Evolutionary conservation across 2,888 invertebrate genomes (phyloP).

Genomic region (Tridacna gigas): DNA sequence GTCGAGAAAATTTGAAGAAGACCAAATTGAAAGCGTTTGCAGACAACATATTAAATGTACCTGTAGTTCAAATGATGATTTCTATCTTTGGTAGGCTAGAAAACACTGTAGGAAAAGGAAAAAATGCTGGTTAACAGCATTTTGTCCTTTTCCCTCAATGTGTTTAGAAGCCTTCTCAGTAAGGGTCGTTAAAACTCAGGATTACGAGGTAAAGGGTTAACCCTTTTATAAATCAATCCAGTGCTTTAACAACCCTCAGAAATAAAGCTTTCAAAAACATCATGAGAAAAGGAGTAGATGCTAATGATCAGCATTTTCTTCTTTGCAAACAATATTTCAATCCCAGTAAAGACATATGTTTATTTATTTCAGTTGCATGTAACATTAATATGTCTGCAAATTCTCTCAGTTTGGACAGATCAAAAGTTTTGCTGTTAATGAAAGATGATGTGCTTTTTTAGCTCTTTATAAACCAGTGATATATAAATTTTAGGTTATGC

Average conservation of each 20-base stretch:
- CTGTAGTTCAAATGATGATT: too few relatives aligned
- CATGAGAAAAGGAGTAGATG: not conserved
- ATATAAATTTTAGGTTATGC: too few relatives aligned
- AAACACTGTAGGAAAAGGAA: not conserved
- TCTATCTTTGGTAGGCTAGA: too few relatives aligned
- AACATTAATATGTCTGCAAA: too few relatives aligned
- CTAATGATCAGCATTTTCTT: not conserved
- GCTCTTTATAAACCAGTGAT: too few relatives aligned
- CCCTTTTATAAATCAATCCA: not conserved
- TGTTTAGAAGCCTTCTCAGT: not conserved
- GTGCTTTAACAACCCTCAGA: not conserved
- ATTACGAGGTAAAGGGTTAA: not conserved
- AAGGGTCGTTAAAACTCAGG: not conserved
- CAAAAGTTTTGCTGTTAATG: too few relatives aligned
- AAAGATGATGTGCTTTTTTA: too few relatives aligned
- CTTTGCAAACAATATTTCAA: not conserved
- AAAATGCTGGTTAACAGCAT: not conserved
- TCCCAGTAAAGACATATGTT: conserved; percentile 12
- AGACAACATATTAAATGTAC: too few relatives aligned
- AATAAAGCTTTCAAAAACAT: not conserved
- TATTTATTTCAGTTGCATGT: not conserved
- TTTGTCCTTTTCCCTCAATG: not conserved
- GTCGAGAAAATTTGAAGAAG: too few relatives aligned
- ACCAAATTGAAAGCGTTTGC: too few relatives aligned
- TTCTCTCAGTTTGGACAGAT: too few relatives aligned